Conservation (phyloP, 2,888 invertebrate genomes). For the Alloplasta piceator region DNA sequence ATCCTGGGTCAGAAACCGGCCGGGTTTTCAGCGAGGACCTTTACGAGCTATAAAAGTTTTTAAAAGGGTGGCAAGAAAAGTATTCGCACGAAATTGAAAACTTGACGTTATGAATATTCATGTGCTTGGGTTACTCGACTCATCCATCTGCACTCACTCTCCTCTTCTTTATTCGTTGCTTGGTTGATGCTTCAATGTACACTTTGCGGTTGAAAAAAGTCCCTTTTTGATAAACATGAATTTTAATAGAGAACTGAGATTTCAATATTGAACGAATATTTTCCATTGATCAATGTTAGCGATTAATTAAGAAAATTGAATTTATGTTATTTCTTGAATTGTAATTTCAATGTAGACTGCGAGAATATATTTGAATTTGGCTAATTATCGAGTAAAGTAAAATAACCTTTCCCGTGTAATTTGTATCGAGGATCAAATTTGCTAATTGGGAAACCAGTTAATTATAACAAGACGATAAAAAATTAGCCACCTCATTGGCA, state of each 20-base stretch:
- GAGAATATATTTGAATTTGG: too few relatives aligned
- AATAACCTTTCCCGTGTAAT: not conserved
- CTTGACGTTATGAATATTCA: slow-evolving; percentile 81
- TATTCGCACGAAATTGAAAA: slow-evolving; percentile 82
- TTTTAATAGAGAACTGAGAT: too few relatives aligned
- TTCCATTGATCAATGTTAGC: too few relatives aligned
- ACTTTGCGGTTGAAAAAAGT: slow-evolving; percentile 75
- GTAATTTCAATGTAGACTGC: too few relatives aligned
- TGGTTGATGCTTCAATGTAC: slow-evolving; percentile 77
- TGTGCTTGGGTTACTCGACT: slow-evolving; percentile 66
- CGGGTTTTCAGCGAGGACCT: slow-evolving; percentile 68
- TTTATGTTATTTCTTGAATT: too few relatives aligned
- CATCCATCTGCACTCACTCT: not conserved
- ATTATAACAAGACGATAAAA: not conserved
- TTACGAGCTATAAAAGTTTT: slow-evolving; percentile 81
- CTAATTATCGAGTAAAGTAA: not conserved
- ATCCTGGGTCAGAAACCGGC: slow-evolving; percentile 63
- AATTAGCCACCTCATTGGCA: not conserved
- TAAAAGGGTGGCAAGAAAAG: slow-evolving; percentile 77
- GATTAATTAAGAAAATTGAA: too few relatives aligned
- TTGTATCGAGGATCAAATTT: not conserved
- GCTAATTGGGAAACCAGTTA: not conserved
- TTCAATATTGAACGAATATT: too few relatives aligned
- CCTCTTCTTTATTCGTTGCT: slow-evolving; percentile 48
- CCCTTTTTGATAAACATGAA: slow-evolving; percentile 25